Evolutionary conservation across 2,113 vertebrate genomes (phyloP).

Genomic region (Electrona antarctica): DNA sequence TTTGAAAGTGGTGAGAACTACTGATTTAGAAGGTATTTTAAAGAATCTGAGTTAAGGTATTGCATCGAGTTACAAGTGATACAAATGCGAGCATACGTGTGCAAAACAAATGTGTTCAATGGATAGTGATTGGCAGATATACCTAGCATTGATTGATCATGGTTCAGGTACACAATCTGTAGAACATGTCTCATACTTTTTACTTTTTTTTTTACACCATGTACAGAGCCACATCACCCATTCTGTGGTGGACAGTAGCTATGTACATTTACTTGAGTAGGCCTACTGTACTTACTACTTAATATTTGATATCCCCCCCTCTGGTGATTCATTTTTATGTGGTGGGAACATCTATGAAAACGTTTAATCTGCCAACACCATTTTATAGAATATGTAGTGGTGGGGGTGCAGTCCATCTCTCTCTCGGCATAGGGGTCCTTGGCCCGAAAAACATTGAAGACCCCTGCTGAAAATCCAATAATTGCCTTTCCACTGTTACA

Average conservation of each 20-base stretch:
- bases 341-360: background rate
- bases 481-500: background rate
- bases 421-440: background rate
- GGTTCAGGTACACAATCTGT: background rate
- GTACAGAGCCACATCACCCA: too few relatives aligned
- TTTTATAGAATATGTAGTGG: too few relatives aligned
- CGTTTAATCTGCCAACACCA: too few relatives aligned
- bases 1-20: too few relatives aligned
- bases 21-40: too few relatives aligned
- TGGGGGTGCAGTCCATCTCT: too few relatives aligned
- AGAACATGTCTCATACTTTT: background rate
- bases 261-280: conserved; percentile 9
- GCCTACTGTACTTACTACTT: background rate
- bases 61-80: background rate
- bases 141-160: background rate
- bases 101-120: background rate
- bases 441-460: too few relatives aligned
- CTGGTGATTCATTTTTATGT: conserved; percentile 19
- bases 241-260: background rate
- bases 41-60: too few relatives aligned
- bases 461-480: background rate
- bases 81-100: background rate
- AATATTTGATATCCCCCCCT: too few relatives aligned
- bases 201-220: conserved; percentile 17
- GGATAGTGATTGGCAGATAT: background rate